Evolutionary conservation across 2,888 invertebrate genomes (phyloP).

Genomic region (Athetis lepigone): DNA sequence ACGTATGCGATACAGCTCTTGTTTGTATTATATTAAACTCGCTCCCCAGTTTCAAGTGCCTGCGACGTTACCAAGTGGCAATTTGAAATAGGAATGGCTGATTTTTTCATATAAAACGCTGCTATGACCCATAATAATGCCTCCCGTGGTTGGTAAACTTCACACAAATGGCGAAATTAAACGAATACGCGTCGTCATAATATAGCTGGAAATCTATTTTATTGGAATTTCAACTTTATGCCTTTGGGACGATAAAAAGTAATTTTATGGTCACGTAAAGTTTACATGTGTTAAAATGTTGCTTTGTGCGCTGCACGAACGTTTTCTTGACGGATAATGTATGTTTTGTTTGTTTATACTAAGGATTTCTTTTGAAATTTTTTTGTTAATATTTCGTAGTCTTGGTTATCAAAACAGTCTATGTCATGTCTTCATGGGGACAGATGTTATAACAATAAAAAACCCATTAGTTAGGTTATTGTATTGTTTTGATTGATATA

Average conservation of each 20-base stretch:
- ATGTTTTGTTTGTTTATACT: conserved; percentile 19
- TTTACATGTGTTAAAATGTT: conserved; percentile 58
- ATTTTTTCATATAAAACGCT: conserved; percentile 78
- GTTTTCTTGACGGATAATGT: conserved; percentile 32
- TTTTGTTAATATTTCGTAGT: background rate
- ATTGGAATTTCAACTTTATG: conserved; percentile 68
- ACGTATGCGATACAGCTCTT: conserved; percentile 58
- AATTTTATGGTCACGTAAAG: conserved; percentile 63
- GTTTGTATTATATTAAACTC: conserved; percentile 72
- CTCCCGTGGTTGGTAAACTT: conserved; percentile 70
- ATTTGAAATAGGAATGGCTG: conserved; percentile 76
- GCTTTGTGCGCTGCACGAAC: conserved; percentile 34
- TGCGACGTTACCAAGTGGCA: conserved; percentile 71
- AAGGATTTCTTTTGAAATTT: conserved; percentile 17
- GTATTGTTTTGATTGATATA: too few relatives aligned
- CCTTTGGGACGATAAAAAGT: conserved; percentile 60
- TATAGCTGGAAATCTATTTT: conserved; percentile 62
- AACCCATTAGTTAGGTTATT: too few relatives aligned
- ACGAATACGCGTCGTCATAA: conserved; percentile 66
- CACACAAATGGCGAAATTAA: conserved; percentile 75
- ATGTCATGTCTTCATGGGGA: too few relatives aligned
- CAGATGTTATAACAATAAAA: too few relatives aligned
- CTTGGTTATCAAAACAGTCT: too few relatives aligned
- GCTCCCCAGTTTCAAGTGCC: conserved; percentile 61
- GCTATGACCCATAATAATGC: conserved; percentile 71